Evolutionary conservation across 2,113 vertebrate genomes (phyloP), one percentile per base, ranked within the genome.

Genomic region (Corythornis vintsioides): DNA sequence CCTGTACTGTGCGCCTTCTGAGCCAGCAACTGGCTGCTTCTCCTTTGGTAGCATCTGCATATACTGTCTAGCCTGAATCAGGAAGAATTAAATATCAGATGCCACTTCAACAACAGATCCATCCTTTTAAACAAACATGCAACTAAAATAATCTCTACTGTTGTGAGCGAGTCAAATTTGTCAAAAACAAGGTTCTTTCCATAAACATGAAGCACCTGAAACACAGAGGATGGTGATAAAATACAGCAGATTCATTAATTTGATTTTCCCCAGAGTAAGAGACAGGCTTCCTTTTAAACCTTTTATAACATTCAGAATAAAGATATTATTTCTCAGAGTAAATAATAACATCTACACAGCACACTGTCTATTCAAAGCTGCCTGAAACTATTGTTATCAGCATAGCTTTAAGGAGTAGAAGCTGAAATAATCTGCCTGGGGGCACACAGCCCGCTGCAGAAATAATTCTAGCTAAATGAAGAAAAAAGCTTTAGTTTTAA

Each of bases 21-120:
- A 98, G 47, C 99, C 99, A 31, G 98, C 97, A 78, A 99, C 98
- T 1, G 99, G 99, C 86, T 99, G 99, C 71, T 98, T 99, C 94
- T 99, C 99, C 75, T 98, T 98, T 1, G 99, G 99, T 38, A 99
- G 97, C 97, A 99, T 98, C 97, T 99, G 98, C 94, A 99, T 99
- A 94, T 99, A 99, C 57, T 98, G 98, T 60, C 98, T 97, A 40
- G 99, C 99, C 99, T 99, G 95, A 66, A 94, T 8, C 50, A 85
- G n/a, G 56, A 89, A 53, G 73, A 94, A 89, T 89, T 42, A 96
- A 61, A 45, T 22, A 96, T 93, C 80, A 95, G 59, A 96, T 96
- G 86, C 67, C 71, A 76, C 21, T 77, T 87, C 88, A 94, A 29
- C 70, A 72, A 91, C 11, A 67, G 55, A 94, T 69, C 50, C 48